These are phyloP conservation scores for Dermatophagoides farinae DNA, from an alignment of 1,140 invertebrate genomes.

Conservation along the genomic window DNA sequence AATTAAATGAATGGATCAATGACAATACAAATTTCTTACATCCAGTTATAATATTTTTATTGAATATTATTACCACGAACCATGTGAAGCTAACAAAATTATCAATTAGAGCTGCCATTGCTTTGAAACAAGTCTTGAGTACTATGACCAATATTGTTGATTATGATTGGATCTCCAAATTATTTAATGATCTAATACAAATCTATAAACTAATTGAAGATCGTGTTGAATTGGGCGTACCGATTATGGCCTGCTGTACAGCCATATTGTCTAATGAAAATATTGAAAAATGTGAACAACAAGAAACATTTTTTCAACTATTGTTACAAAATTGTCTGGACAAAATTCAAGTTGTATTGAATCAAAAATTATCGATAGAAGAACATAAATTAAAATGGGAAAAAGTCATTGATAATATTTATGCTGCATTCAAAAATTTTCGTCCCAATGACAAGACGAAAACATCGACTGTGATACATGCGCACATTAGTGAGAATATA, in stretches of 20 bases:
- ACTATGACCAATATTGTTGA: conserved; percentile 5
- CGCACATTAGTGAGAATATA: conserved; percentile 6
- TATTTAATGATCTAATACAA: not conserved
- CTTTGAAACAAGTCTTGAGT: conserved; percentile 11
- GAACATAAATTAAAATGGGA: conserved; percentile 22
- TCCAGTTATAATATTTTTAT: conserved; percentile 9
- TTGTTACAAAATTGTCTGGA: not conserved
- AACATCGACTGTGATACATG: not conserved
- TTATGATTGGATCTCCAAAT: conserved; percentile 9
- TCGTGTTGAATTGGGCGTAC: not conserved
- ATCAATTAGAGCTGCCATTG: not conserved
- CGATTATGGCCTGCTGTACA: conserved; percentile 3
- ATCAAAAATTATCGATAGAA: not conserved
- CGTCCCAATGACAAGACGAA: not conserved
- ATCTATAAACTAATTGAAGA: conserved; percentile 1
- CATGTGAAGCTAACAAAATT: not conserved
- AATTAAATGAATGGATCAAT: conserved; percentile 87
- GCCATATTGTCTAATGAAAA: not conserved
- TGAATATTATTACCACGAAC: conserved; percentile 6
- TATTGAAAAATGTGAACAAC: conserved; percentile 2
- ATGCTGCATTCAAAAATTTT: conserved; percentile 49
- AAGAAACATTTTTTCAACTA: conserved; percentile 9
- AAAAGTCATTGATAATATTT: conserved; percentile 70
- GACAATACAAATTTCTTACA: conserved; percentile 41
- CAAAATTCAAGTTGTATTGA: not conserved